A percentile compares a stretch with the other conserved stretches of the same genome.
Conservation (phyloP, 2,113 vertebrate species). For the Xiphophorus couchianus region DNA sequence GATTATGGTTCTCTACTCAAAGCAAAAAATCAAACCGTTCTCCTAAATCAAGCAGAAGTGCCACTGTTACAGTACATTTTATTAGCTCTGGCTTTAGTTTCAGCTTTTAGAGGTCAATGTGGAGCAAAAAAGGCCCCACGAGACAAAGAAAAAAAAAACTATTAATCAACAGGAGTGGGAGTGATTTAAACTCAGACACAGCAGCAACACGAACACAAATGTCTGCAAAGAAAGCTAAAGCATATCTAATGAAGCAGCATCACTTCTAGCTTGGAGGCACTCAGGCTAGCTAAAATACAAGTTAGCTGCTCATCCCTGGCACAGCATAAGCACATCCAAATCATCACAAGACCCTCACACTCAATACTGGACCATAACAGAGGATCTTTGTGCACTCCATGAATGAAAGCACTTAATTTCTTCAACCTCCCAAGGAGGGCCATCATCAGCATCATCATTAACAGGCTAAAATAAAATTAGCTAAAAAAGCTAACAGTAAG, state of each 20-base stretch:
- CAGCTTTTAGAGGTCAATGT: too few species aligned
- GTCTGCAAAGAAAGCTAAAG: conserved; percentile 22
- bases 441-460: conserved; percentile 9
- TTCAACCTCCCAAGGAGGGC: conserved; percentile 15
- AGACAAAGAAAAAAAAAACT: too few species aligned
- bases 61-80: too few species aligned
- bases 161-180: too few species aligned
- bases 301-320: conserved; percentile 7
- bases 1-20: too few species aligned
- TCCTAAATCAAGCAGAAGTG: too few species aligned
- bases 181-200: background rate
- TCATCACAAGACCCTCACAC: conserved; percentile 66
- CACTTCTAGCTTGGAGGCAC: conserved; percentile 31
- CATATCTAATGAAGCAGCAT: conserved; percentile 13
- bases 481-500: background rate
- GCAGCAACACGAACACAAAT: conserved; percentile 13
- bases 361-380: conserved; percentile 49
- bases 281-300: background rate
- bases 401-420: conserved; percentile 41
- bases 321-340: conserved; percentile 23
- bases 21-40: too few species aligned
- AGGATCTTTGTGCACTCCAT: conserved; percentile 55
- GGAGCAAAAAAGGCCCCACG: too few species aligned
- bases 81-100: too few species aligned
- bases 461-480: background rate